A percentile compares a stretch with the other conserved stretches of the same genome.
These are phyloP conservation scores for Scomber scombrus DNA, from an alignment of 2,113 vertebrate genomes.

Conservation along the genomic window DNA sequence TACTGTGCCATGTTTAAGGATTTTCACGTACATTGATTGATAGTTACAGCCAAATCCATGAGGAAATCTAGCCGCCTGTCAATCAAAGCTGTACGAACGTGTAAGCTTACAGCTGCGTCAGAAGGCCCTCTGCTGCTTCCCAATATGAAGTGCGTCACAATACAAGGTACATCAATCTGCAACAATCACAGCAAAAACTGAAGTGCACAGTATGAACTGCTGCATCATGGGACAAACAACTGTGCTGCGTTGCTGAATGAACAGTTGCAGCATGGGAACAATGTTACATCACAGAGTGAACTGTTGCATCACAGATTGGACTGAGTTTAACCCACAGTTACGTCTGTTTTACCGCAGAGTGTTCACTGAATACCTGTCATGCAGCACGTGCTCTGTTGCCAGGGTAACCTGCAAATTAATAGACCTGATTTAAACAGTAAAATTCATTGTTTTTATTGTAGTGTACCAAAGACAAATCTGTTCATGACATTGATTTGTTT, in stretches of 20 bases:
- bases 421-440: not conserved
- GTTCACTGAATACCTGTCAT: not conserved
- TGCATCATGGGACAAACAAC: not conserved
- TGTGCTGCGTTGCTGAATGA: not conserved
- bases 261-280: not conserved
- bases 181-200: not conserved
- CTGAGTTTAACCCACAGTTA: not conserved
- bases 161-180: not conserved
- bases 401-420: not conserved
- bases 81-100: constrained; percentile 28
- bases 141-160: not conserved
- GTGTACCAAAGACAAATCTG: too few relatives aligned
- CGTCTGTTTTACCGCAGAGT: not conserved
- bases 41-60: constrained; percentile 51
- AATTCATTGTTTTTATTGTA: not conserved
- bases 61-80: constrained; percentile 47
- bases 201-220: not conserved
- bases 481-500: too few relatives aligned
- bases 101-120: constrained; percentile 15
- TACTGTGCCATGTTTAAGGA: constrained; percentile 66
- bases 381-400: not conserved
- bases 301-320: constrained; percentile 50
- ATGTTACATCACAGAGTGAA: constrained; percentile 43
- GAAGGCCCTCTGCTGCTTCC: constrained; percentile 20
- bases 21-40: constrained; percentile 62